Base-by-base conservation (phyloP, 2,797 vertebrate species). In the Ciconia nigra region DNA sequence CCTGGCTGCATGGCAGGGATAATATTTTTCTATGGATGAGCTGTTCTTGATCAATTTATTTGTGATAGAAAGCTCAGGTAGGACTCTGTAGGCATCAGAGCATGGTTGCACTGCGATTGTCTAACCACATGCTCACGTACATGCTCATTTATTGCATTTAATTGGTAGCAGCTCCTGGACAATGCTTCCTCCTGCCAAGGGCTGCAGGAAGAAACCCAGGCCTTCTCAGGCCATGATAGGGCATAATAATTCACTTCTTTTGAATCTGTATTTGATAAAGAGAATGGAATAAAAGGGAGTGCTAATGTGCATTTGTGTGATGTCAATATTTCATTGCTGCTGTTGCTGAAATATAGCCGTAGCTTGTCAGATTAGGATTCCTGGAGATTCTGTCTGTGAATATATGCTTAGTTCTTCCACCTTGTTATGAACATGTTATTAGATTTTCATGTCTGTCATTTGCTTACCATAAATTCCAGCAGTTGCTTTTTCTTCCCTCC, bases 21-120 rank as follows among this genome's bases (percentile, higher is more conserved):
- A 88, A 58, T 24, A 84, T 63, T 91, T 96, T 96, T 82, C 46
- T 62, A 63, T 35, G 52, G 79, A 78, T 95, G 81, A 88, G 39
- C 29, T 94, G 9, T 58, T 74, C 69, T 62, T 93, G 58, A 90
- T 94, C 81, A 93, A 78, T 85, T 92, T 91, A 70, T 65, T 88
- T 94, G 66, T 51, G 59, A 69, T 49, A 73, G 59, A 88, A 93
- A 91, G 14, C 35, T 92, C 58, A 79, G 73, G 83, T 76, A 83
- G 42, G 21, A 22, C 71, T 94, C 44, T 46, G 22, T 35, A 47
- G 52, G 57, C 26, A 26, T 47, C 16, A 55, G 22, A 35, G 35
- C 0, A 2, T 47, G 42, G 58, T 76, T 83, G 35, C 31, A 41
- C 37, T 37, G 35, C 1, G 10, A 14, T 72, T 65, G 12, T 24